phyloP scores from a whole-genome alignment of 2,113 vertebrate genomes.

The Scatophagus argus region DNA sequence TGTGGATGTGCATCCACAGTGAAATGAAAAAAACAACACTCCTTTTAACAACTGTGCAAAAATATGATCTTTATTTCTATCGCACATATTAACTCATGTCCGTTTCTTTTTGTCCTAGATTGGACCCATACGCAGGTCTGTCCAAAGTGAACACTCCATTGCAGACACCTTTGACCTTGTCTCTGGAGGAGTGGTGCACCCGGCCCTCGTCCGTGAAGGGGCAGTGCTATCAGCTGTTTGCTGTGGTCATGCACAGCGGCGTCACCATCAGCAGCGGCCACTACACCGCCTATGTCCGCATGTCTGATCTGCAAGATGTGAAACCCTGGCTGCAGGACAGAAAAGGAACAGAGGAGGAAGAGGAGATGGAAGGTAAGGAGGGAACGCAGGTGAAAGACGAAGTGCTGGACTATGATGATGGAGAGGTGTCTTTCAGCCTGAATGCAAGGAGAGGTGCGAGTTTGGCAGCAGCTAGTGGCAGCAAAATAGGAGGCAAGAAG shows the following conservation, averaged over 20 bases:
- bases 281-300: conserved; percentile 94
- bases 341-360: conserved; percentile 43
- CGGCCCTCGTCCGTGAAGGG: conserved; percentile 83
- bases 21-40: too few relatives aligned
- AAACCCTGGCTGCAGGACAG: conserved; percentile 70
- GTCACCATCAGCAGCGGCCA: conserved; percentile 98
- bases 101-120: conserved; percentile 74
- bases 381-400: conserved; percentile 71
- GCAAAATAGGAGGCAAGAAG: conserved; percentile 90
- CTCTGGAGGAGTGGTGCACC: conserved; percentile 95
- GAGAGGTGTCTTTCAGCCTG: conserved; percentile 88
- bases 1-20: too few relatives aligned
- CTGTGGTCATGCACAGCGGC: conserved; percentile 98
- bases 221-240: conserved; percentile 92
- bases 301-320: conserved; percentile 87
- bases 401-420: conserved; percentile 85
- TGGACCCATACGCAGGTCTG: conserved; percentile 94
- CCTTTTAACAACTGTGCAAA: too few relatives aligned
- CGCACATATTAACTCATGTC: not conserved
- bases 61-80: not conserved
- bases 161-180: conserved; percentile 90
- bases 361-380: conserved; percentile 73
- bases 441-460: conserved; percentile 29
- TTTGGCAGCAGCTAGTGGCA: conserved; percentile 23
- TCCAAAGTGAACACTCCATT: conserved; percentile 98